Percentiles rank a stretch among this genome's conserved stretches.
phyloP scores from a whole-genome alignment of 1,140 invertebrate species.

The Ceratina japonica region DNA sequence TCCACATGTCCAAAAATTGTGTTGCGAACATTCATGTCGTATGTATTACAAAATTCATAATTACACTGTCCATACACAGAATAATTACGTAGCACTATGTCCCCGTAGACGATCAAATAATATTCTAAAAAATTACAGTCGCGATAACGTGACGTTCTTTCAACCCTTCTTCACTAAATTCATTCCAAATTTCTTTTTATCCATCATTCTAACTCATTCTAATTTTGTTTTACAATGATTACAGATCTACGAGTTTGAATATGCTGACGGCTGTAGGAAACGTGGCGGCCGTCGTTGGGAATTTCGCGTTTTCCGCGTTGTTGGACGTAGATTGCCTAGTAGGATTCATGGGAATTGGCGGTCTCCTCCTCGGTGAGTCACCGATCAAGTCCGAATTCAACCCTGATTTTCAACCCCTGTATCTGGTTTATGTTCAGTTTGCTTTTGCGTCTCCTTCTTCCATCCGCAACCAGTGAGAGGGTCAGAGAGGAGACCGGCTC shows the following conservation, averaged over 20 bases:
- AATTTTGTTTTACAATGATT: too few relatives aligned
- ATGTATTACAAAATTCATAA: too few relatives aligned
- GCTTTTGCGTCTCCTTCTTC: constrained; percentile 60
- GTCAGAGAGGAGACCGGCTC: constrained; percentile 42
- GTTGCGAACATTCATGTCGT: too few relatives aligned
- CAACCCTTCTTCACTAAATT: too few relatives aligned
- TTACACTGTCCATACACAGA: too few relatives aligned
- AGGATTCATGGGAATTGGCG: constrained; percentile 71
- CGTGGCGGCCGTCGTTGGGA: constrained; percentile 70
- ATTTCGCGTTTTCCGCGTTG: constrained; percentile 72
- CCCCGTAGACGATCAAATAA: too few relatives aligned
- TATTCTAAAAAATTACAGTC: too few relatives aligned
- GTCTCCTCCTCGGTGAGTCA: constrained; percentile 67
- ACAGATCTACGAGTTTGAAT: constrained; percentile 63
- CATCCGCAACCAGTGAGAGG: constrained; percentile 55
- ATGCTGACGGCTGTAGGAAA: constrained; percentile 70
- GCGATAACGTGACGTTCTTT: too few relatives aligned
- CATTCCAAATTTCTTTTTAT: too few relatives aligned
- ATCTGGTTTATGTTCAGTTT: constrained; percentile 35
- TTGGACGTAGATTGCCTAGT: constrained; percentile 64
- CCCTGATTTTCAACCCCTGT: constrained; percentile 32
- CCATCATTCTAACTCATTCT: too few relatives aligned
- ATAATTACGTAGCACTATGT: too few relatives aligned
- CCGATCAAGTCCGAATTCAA: neutral
- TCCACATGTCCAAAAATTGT: neutral